Evolutionary conservation across 1,140 invertebrate genomes (phyloP), one percentile per base, ranked within the genome.

Genomic region (Cephus cinctus): DNA sequence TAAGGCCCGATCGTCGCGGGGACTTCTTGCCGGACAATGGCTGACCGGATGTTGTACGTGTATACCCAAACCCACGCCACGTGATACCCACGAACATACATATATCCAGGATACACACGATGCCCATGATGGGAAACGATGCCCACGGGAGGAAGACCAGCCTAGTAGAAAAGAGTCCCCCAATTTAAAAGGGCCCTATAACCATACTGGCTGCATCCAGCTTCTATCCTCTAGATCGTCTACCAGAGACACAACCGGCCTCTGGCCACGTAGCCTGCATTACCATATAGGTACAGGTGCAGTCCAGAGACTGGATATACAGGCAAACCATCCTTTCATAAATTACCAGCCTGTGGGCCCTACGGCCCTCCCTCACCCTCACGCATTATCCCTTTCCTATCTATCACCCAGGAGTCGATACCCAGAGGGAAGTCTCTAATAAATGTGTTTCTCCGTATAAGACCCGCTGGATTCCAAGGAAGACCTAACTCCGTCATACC

Each of bases 51-150:
- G 61, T 69, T 47, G 57, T 52, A 56, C 54, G 54, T 65, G 57
- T 64, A 56, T 69, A 59, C 58, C 57, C 49, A 72, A 72, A 64
- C 68, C 65, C 63, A 72, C 69, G 67, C 67, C 54, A 8, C 25
- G 6, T 6, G 25, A n/a, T 6, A n/a, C 25, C 25, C 25, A 27
- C 25, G 25, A 27, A 27, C n/a, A 27, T n/a, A n/a, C n/a, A n/a
- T n/a, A 27, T 6, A n/a, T n/a, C 25, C 25, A n/a, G 25, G 6
- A 27, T 27, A 8, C 6, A 8, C n/a, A 8, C 25, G 6, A 6
- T 6, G 25, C n/a, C 25, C 25, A 27, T 6, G 25, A 23, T 39
- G 51, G 57, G n/a, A 56, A 49, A 61, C 61, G 57, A 63, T 47
- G 52, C 46, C 40, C 45, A 39, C 43, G 19, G 12, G 32, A 18